A percentile compares a stretch with the other conserved stretches of the same genome.
Evolutionary conservation across 2,797 vertebrate species (phyloP).

Genomic region (Trematomus bernacchii): DNA sequence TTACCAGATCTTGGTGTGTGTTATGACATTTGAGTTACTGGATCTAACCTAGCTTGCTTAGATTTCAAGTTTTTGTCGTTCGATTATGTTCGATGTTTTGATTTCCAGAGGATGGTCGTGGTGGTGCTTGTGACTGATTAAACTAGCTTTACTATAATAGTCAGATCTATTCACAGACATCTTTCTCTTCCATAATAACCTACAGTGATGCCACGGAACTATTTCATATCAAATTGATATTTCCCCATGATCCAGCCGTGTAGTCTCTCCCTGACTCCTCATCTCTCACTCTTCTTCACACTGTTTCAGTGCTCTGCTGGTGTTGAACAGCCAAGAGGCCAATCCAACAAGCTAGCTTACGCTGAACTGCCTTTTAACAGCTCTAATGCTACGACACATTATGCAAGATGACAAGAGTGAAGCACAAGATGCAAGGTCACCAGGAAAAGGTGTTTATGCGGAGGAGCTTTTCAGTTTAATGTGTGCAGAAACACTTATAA

Average conservation of each 20-base stretch:
- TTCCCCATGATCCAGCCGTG: constrained; percentile 32
- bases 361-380: constrained; percentile 44
- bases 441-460: constrained; percentile 6
- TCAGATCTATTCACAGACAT: constrained; percentile 25
- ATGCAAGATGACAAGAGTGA: constrained; percentile 36
- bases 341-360: constrained; percentile 19
- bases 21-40: constrained; percentile 62
- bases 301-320: neutral
- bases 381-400: constrained; percentile 31
- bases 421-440: constrained; percentile 25
- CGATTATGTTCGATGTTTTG: constrained; percentile 59
- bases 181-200: constrained; percentile 31
- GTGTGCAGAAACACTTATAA: constrained; percentile 20
- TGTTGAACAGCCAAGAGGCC: constrained; percentile 26
- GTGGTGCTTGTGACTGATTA: constrained; percentile 60
- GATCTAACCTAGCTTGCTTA: constrained; percentile 66
- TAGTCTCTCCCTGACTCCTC: constrained; percentile 23
- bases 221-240: constrained; percentile 46
- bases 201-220: constrained; percentile 59
- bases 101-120: constrained; percentile 56
- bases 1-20: constrained; percentile 57
- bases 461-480: constrained; percentile 4
- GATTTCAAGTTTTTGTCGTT: constrained; percentile 61
- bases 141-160: constrained; percentile 56
- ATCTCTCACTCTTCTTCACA: constrained; percentile 36